phyloP scores from a whole-genome alignment of 2,888 invertebrate species.

The Scaeva pyrastri region DNA sequence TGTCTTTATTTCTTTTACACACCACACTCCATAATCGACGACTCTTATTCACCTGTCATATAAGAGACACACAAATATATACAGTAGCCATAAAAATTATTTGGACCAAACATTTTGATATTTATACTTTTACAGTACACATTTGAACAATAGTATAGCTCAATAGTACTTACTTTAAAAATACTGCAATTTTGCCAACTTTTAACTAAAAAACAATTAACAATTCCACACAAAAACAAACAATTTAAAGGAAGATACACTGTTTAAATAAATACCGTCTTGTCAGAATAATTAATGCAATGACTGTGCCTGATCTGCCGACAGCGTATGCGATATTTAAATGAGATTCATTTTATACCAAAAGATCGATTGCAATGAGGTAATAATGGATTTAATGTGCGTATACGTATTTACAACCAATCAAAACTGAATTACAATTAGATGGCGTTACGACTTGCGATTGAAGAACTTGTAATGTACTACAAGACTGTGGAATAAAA shows the following conservation, averaged over 20 bases:
- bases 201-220: too few species aligned
- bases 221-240: too few species aligned
- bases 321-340: conserved; percentile 26
- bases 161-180: too few species aligned
- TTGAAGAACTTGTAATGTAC: conserved; percentile 40
- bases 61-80: not conserved
- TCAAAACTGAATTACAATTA: conserved; percentile 12
- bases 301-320: conserved; percentile 7
- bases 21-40: not conserved
- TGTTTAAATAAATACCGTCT: too few species aligned
- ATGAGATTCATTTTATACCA: conserved; percentile 21
- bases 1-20: conserved; percentile 3
- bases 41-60: conserved; percentile 41
- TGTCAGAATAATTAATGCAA: not conserved
- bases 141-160: too few species aligned
- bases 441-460: conserved; percentile 24
- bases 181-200: too few species aligned
- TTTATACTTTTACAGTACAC: too few species aligned
- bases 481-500: not conserved
- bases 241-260: too few species aligned
- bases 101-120: too few species aligned
- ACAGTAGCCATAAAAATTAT: too few species aligned
- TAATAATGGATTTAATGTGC: conserved; percentile 47
- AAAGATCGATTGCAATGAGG: conserved; percentile 43
- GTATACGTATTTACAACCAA: too few species aligned